Percentiles rank a stretch among this genome's conserved stretches.
phyloP scores from a whole-genome alignment of 2,113 vertebrate genomes.

The Strigops habroptila region DNA sequence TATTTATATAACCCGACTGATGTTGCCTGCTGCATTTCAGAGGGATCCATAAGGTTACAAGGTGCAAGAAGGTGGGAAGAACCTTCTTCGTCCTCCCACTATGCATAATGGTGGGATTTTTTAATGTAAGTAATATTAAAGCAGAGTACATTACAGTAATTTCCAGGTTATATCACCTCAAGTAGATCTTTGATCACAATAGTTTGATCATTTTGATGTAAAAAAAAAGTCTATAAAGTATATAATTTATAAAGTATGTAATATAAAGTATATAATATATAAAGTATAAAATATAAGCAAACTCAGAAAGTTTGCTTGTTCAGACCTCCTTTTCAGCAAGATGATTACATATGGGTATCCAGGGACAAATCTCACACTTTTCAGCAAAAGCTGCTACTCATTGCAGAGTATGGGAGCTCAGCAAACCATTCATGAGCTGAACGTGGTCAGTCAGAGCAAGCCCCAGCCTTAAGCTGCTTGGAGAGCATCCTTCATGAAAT shows the following conservation, averaged over 20 bases:
- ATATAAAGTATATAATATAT: not conserved
- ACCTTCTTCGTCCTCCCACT: not conserved
- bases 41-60: not conserved
- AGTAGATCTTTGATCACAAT: not conserved
- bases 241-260: not conserved
- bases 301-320: not conserved
- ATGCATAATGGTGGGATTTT: not conserved
- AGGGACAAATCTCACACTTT: not conserved
- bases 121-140: not conserved
- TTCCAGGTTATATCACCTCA: not conserved
- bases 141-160: not conserved
- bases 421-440: not conserved
- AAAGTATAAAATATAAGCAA: too few relatives aligned
- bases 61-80: not conserved
- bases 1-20: not conserved
- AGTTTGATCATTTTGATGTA: not conserved
- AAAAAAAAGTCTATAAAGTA: not conserved
- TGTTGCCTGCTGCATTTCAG: not conserved
- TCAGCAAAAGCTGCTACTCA: not conserved
- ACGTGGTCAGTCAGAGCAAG: not conserved
- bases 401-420: not conserved
- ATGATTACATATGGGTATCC: not conserved
- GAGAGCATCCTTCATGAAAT: not conserved
- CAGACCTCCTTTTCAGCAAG: not conserved
- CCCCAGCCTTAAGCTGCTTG: not conserved